phyloP scores from a whole-genome alignment of 2,113 vertebrate species.

The Cyanoliseus patagonus region DNA sequence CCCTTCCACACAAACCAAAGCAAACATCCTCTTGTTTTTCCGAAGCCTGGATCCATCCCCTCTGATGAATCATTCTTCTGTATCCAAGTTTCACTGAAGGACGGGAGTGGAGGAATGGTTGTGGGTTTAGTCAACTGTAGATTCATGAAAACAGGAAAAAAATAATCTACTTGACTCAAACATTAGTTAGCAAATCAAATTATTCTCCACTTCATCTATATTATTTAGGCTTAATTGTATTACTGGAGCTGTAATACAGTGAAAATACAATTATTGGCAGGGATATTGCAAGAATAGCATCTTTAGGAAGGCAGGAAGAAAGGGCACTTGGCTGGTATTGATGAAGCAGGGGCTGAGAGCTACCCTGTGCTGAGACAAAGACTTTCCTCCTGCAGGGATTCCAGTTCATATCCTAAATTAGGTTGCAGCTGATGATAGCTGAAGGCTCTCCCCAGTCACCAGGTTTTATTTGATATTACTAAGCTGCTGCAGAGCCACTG shows the following conservation, averaged over 20 bases:
- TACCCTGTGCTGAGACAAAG: neutral
- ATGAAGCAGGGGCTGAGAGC: neutral
- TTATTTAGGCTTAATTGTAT: constrained; percentile 59
- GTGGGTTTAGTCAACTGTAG: neutral
- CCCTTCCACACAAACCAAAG: neutral
- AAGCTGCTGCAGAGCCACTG: neutral
- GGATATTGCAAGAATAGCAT: constrained; percentile 39
- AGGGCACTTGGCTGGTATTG: neutral
- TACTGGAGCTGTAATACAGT: constrained; percentile 35
- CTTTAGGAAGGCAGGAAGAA: neutral
- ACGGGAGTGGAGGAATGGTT: neutral
- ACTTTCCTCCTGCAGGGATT: neutral
- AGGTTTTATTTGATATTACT: neutral
- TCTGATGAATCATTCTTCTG: neutral
- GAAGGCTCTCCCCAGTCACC: neutral
- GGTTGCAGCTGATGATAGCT: neutral
- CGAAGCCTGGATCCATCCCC: neutral
- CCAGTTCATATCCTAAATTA: neutral
- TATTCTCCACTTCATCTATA: constrained; percentile 31
- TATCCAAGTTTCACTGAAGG: neutral
- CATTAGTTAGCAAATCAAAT: constrained; percentile 48
- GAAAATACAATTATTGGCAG: constrained; percentile 42
- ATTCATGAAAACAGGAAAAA: neutral
- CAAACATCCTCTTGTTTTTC: neutral
- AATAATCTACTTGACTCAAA: neutral